Conservation (phyloP, 2,113 vertebrate species). For the Ctenodactylus gundi region DNA sequence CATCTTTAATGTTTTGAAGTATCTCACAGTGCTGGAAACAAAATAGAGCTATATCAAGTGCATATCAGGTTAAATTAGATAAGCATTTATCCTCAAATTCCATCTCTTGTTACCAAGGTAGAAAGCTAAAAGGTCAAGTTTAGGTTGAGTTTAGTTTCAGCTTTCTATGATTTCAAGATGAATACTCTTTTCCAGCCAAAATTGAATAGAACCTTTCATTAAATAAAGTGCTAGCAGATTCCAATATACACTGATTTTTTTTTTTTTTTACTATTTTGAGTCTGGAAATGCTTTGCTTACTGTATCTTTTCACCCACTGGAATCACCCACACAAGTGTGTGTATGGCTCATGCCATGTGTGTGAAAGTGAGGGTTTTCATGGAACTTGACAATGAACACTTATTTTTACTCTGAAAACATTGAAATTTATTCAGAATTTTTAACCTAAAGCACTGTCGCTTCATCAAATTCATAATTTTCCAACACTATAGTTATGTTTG, state of each 20-base stretch:
- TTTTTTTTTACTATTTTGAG: neutral
- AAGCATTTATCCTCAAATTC: neutral
- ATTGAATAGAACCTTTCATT: neutral
- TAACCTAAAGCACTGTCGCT: neutral
- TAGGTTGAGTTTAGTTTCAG: neutral
- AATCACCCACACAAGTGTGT: neutral
- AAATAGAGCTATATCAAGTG: neutral
- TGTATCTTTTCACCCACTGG: neutral
- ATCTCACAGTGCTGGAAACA: neutral
- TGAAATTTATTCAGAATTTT: neutral
- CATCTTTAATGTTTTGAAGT: neutral
- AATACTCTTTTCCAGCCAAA: neutral
- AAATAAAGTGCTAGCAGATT: neutral
- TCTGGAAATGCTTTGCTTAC: rapidly evolving
- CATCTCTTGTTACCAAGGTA: neutral
- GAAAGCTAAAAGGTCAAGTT: neutral
- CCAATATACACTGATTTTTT: neutral
- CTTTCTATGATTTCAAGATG: neutral
- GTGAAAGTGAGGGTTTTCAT: neutral
- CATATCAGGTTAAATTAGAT: neutral
- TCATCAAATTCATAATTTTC: neutral
- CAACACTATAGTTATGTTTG: neutral
- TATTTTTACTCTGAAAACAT: neutral
- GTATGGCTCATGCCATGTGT: neutral
- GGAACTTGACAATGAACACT: neutral